These are phyloP conservation scores for Ophonus ardosiacus DNA, from an alignment of 2,888 invertebrate species.

Conservation along the genomic window DNA sequence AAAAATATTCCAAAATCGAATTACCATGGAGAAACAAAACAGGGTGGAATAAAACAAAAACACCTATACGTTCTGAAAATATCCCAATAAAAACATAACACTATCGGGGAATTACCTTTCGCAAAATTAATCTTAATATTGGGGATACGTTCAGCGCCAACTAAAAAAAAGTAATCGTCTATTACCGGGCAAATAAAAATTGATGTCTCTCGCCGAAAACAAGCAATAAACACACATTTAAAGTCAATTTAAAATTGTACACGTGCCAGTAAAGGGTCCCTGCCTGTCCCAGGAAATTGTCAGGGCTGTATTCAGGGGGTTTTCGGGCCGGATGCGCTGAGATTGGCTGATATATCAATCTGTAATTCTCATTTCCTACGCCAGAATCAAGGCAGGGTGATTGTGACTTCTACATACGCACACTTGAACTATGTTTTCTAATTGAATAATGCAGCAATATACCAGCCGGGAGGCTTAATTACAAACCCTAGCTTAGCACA, in stretches of 20 bases:
- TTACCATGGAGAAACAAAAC: slow-evolving; percentile 17
- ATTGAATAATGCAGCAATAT: slow-evolving; percentile 32
- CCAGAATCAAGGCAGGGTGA: slow-evolving; percentile 25
- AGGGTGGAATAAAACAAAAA: slow-evolving; percentile 6
- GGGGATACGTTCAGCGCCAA: slow-evolving; percentile 53
- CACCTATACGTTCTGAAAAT: not conserved
- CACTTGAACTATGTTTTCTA: slow-evolving; percentile 42
- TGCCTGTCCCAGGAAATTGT: slow-evolving; percentile 34
- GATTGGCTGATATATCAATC: slow-evolving; percentile 69
- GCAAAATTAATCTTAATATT: slow-evolving; percentile 53
- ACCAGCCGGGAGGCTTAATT: slow-evolving; percentile 24
- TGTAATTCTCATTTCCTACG: slow-evolving; percentile 63
- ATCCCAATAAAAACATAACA: slow-evolving; percentile 33
- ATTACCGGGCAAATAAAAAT: slow-evolving; percentile 67
- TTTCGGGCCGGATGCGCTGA: slow-evolving; percentile 42
- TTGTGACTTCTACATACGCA: not conserved
- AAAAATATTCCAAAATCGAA: slow-evolving; percentile 46
- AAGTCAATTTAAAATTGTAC: slow-evolving; percentile 67
- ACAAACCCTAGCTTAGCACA: slow-evolving; percentile 1
- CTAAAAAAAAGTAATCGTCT: slow-evolving; percentile 65
- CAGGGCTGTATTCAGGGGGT: slow-evolving; percentile 32
- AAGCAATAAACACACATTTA: slow-evolving; percentile 68
- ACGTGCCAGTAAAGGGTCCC: slow-evolving; percentile 45
- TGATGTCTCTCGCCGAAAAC: slow-evolving; percentile 66
- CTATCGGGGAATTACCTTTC: slow-evolving; percentile 36